Base-by-base conservation (phyloP, 2,888 invertebrate species). In the Drepanosiphum platanoidis region DNA sequence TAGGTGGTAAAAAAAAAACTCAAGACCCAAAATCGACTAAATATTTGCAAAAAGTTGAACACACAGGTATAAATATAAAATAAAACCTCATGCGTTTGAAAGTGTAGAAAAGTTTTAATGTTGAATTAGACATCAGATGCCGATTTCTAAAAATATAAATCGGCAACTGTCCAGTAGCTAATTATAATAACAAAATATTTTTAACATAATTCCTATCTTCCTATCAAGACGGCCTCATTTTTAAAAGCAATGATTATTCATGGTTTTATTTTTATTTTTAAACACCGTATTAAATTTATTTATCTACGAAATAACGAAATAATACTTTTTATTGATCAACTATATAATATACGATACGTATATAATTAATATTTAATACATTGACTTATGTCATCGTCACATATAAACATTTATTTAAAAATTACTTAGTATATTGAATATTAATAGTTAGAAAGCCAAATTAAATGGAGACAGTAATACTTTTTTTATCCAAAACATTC, bases 21-120 rank as follows among this genome's bases (percentile, higher is more conserved):
- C 75, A 77, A 68, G 75, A 84, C 36, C 22, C 84, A 30, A 84
- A 84, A 84, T 9, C 84, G 11, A 75, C 84, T 84, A 84, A 84
- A 84, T 82, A 82, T 72, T 84, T 84, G 13, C 84, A 84, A 84
- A 84, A 84, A 84, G 70, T 84, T 39, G 84, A 84, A 15, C 84
- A 84, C 32, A 77, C 84, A 84, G 84, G 84, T 84, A 84, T 32
- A n/a, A 61, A 39, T 61, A 32, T 27, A 46, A 39, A 61, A 68
- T 58, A 71, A 61, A 61, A 58, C 39, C n/a, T 71, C 83, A 22
- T 52, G 39, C 66, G 75, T 58, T 74, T 84, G 58, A 81, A 36
- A 13, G 42, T 32, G 39, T 82, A 72, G 4, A 71, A 82, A 61
- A 13, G n/a, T 61, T 61, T 75, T 84, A 58, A 70, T 74, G 81